Percentiles rank a stretch among this genome's conserved stretches.
Evolutionary conservation across 2,797 vertebrate genomes (phyloP).

Genomic region (Anabacerthia variegaticeps): DNA sequence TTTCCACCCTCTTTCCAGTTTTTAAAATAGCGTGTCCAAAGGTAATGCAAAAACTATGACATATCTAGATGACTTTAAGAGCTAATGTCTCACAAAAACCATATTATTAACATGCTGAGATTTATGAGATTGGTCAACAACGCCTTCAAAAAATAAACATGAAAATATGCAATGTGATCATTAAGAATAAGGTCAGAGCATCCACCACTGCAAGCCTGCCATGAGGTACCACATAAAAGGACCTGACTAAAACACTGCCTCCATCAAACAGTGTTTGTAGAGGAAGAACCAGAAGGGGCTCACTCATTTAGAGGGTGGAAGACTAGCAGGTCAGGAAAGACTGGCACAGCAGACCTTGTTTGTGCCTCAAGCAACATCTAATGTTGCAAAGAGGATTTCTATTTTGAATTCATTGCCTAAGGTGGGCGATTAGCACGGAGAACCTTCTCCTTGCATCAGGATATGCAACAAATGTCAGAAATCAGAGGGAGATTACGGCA

Average conservation of each 20-base stretch:
- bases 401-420: constrained; percentile 17
- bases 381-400: background rate
- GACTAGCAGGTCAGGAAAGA: background rate
- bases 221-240: background rate
- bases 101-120: background rate
- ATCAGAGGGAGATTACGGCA: constrained; percentile 63
- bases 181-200: background rate
- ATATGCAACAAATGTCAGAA: constrained; percentile 51
- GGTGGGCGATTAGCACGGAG: constrained; percentile 58
- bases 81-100: background rate
- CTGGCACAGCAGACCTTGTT: background rate
- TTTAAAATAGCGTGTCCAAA: background rate
- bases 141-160: background rate
- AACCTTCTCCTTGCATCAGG: constrained; percentile 69
- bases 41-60: background rate
- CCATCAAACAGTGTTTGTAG: background rate
- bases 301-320: background rate
- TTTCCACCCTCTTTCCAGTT: background rate
- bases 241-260: background rate
- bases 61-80: background rate
- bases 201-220: background rate
- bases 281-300: background rate
- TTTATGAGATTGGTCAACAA: background rate
- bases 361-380: background rate
- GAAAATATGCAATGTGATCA: background rate